These are phyloP conservation scores for Kryptopterus vitreolus DNA, from an alignment of 2,797 vertebrate species.

Conservation along the genomic window DNA sequence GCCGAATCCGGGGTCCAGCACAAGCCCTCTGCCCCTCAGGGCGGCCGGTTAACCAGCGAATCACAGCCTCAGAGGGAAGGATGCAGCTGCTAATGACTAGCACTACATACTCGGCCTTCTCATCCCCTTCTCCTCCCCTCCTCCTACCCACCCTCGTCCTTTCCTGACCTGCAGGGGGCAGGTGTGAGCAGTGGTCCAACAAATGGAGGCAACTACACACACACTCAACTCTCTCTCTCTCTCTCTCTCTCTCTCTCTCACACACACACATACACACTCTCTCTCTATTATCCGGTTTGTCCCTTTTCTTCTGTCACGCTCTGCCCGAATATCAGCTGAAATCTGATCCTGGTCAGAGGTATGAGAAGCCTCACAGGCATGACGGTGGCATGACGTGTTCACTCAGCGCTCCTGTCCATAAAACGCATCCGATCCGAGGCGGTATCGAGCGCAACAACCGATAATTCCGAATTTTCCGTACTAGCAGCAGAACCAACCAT, in stretches of 20 bases:
- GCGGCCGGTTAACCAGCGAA: conserved; percentile 95
- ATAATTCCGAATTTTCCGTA: not conserved
- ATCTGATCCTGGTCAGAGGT: conserved; percentile 21
- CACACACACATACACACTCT: conserved; percentile 5
- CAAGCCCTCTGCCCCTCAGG: conserved; percentile 96
- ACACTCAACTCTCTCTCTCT: conserved; percentile 49
- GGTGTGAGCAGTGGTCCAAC: conserved; percentile 69
- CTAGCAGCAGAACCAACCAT: not conserved
- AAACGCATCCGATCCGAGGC: not conserved
- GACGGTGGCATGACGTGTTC: not conserved
- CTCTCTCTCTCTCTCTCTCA: conserved; percentile 12
- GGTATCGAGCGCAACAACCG: not conserved
- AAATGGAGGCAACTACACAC: conserved; percentile 53
- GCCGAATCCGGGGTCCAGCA: conserved; percentile 96
- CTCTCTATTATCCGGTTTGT: not conserved
- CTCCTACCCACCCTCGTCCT: conserved; percentile 23
- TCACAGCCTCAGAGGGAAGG: conserved; percentile 98
- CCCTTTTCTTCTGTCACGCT: conserved; percentile 24
- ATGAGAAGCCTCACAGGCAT: not conserved
- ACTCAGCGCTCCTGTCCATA: not conserved
- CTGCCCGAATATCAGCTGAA: conserved; percentile 3
- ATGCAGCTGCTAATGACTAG: conserved; percentile 95
- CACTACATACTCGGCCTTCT: conserved; percentile 28
- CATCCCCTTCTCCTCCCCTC: conserved; percentile 38
- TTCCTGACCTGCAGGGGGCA: conserved; percentile 60